Conservation (phyloP, 2,113 vertebrate genomes). For the Tiliqua scincoides region DNA sequence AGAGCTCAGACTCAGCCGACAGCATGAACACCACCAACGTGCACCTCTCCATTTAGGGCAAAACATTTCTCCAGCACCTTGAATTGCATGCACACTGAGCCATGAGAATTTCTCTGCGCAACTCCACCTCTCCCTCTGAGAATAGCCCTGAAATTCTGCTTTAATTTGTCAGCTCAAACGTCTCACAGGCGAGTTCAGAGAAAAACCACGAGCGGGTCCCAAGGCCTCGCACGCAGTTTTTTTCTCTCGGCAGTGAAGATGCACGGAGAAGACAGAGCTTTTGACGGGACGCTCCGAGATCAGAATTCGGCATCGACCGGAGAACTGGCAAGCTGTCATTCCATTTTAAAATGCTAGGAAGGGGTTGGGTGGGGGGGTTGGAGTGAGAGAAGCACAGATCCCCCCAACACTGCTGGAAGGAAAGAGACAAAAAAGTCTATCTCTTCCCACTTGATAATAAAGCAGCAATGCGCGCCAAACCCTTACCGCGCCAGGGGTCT, state of each 20-base stretch:
- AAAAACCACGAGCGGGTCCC: conserved; percentile 24
- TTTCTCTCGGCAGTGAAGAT: background rate
- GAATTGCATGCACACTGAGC: background rate
- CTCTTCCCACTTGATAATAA: conserved; percentile 53
- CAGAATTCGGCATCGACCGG: background rate
- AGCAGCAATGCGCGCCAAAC: conserved; percentile 61
- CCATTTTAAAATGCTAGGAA: conserved; percentile 47
- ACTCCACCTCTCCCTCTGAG: background rate
- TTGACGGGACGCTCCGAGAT: background rate
- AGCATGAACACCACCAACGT: background rate
- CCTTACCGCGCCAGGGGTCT: conserved; percentile 50
- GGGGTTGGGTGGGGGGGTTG: conserved; percentile 29
- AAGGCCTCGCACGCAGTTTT: background rate
- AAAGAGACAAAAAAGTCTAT: conserved; percentile 48
- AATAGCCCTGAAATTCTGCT: too few relatives aligned
- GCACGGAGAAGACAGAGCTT: background rate
- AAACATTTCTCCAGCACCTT: background rate
- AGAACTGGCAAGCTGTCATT: background rate
- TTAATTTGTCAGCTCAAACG: too few relatives aligned
- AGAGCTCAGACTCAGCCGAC: background rate
- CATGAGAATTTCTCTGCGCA: background rate
- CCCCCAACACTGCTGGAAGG: conserved; percentile 56
- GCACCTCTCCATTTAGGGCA: background rate
- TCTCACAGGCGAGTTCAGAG: background rate
- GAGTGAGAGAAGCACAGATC: conserved; percentile 37